Percentiles rank a stretch among this genome's conserved stretches.
Conservation (phyloP, 2,113 vertebrate species). For the Turnix velox region DNA sequence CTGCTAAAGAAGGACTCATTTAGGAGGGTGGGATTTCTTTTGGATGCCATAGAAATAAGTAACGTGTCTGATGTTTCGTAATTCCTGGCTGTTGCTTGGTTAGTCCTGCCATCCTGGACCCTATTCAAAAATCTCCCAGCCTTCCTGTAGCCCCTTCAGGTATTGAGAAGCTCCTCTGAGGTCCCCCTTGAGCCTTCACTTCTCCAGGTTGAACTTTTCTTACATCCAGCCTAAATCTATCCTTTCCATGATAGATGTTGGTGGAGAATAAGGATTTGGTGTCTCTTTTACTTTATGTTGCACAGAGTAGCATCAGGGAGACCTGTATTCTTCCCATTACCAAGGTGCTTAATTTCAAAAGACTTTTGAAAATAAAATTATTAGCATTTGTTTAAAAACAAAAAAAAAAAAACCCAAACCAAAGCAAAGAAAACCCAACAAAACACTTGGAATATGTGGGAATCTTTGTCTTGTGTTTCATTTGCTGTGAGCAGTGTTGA, state of each 20-base stretch:
- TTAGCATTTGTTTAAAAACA: background rate
- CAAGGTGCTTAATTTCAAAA: background rate
- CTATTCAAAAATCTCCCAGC: too few relatives aligned
- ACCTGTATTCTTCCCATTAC: accelerated
- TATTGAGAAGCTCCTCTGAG: too few relatives aligned
- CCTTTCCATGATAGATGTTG: accelerated
- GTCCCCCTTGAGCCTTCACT: too few relatives aligned
- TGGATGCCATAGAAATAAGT: background rate
- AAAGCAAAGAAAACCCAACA: too few relatives aligned
- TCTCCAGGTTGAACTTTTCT: too few relatives aligned
- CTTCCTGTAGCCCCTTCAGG: too few relatives aligned
- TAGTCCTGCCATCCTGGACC: too few relatives aligned
- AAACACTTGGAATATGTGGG: background rate
- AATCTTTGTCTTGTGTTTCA: background rate
- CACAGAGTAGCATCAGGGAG: background rate
- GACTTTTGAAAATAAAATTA: background rate
- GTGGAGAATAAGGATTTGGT: background rate
- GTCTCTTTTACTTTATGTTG: background rate
- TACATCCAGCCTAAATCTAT: too few relatives aligned
- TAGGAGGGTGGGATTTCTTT: background rate
- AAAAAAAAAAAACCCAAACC: too few relatives aligned
- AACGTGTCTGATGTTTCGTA: background rate
- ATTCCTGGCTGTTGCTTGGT: background rate
- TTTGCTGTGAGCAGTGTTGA: background rate
- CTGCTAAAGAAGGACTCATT: accelerated